Evolutionary conservation across 2,113 vertebrate species (phyloP).

Genomic region (Aldabrachelys gigantea): DNA sequence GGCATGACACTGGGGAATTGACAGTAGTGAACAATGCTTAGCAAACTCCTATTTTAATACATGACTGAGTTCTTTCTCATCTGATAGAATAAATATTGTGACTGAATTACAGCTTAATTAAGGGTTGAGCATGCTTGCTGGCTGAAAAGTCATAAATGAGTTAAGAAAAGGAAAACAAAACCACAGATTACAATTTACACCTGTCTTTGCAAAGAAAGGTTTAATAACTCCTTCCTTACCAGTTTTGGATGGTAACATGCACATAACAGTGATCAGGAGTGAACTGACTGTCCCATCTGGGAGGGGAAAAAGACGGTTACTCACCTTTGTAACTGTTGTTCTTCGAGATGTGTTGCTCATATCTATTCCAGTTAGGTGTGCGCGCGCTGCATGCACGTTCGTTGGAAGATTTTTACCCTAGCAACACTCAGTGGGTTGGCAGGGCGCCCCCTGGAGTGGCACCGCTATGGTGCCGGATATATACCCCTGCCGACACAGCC

Average conservation of each 20-base stretch:
- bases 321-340: no score
- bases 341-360: no score
- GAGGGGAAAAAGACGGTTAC: neutral
- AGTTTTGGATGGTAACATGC: neutral
- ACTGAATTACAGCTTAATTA: constrained; percentile 9
- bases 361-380: no score
- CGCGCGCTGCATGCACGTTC: no score
- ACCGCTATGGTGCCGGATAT: no score
- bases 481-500: no score
- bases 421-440: no score
- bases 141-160: neutral
- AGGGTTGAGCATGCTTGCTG: neutral
- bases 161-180: neutral
- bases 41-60: constrained; percentile 29
- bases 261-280: neutral
- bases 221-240: no score
- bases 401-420: no score
- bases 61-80: constrained; percentile 35
- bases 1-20: neutral
- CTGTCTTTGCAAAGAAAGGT: neutral
- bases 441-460: no score
- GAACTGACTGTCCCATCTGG: neutral
- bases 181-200: neutral
- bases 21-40: neutral
- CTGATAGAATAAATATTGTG: neutral